Evolutionary conservation across 2,888 invertebrate species (phyloP), one percentile per base, ranked within the genome.

Genomic region (Netelia fuscicornis): DNA sequence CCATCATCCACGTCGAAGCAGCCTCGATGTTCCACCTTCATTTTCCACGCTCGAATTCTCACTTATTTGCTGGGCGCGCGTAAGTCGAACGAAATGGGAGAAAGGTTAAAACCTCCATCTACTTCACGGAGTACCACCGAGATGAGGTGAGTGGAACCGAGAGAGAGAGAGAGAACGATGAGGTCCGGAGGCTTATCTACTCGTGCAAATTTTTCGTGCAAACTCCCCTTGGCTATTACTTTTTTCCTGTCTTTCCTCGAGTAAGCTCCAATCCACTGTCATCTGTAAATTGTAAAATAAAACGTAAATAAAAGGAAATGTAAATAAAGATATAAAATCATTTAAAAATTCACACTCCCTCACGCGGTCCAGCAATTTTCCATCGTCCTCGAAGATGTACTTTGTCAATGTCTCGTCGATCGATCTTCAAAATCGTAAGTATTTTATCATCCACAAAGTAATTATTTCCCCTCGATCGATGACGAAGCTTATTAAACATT

Each of bases 1-100:
- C 68, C 30, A 48, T 62, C 71, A 65, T 68, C 42, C 25, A 25
- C 8, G 44, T 60, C 54, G 56, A 42, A 56, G 62, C 81, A 72
- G 78, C 70, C 68, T 74, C 81, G 70, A 79, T 79, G 68, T 75
- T 79, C 85, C 75, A 82, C 78, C 85, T 75, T 82, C 81, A 79
- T 85, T 85, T 85, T 82, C 81, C 78, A 82, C 85, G 79, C 85
- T 85, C 81, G 85, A 82, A 82, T 82, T 81, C 71, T 60, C 75
- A 65, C 81, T 82, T 85, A 82, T 81, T 82, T 82, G 75, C 85
- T 68, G 70, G 78, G 68, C 79, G 85, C 74, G 85, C 74, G 77
- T 75, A 70, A 81, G 78, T 84, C 78, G 81, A 68, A 78, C 70
- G 78, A 84, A 81, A 84, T 64, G 81, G 58, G 30, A 78, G 68